phyloP scores from a whole-genome alignment of 2,888 invertebrate genomes.

The Melipona beecheii region DNA sequence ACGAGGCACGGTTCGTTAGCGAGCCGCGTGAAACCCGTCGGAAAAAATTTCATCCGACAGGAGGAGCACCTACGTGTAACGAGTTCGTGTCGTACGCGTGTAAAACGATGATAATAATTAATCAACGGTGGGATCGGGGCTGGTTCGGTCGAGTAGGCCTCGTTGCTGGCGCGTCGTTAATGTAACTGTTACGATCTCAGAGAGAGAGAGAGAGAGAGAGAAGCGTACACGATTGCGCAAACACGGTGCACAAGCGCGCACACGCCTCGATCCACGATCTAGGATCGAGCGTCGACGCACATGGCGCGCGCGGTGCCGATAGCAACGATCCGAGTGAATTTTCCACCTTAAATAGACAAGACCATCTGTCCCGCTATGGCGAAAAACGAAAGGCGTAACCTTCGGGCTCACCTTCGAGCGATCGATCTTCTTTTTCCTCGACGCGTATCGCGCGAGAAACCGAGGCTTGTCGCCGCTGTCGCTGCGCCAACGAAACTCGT shows the following conservation, averaged over 20 bases:
- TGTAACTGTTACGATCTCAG: slow-evolving; percentile 70
- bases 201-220: slow-evolving; percentile 17
- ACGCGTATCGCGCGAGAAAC: slow-evolving; percentile 21
- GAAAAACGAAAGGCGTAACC: slow-evolving; percentile 74
- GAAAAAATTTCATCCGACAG: slow-evolving; percentile 13
- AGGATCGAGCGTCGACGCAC: slow-evolving; percentile 47
- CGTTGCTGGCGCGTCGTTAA: slow-evolving; percentile 57
- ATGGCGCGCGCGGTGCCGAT: slow-evolving; percentile 51
- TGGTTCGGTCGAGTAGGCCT: slow-evolving; percentile 33
- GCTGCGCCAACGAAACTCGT: not conserved
- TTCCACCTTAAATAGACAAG: slow-evolving; percentile 77
- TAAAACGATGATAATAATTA: slow-evolving; percentile 50
- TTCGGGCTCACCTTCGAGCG: slow-evolving; percentile 70
- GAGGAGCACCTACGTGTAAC: not conserved
- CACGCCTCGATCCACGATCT: slow-evolving; percentile 30
- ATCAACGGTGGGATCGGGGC: slow-evolving; percentile 32
- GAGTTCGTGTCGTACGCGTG: slow-evolving; percentile 18
- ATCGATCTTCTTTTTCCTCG: slow-evolving; percentile 69
- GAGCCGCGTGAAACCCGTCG: slow-evolving; percentile 16
- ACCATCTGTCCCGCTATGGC: slow-evolving; percentile 73
- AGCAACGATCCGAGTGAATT: slow-evolving; percentile 73
- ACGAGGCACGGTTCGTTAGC: slow-evolving; percentile 34
- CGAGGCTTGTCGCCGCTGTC: slow-evolving; percentile 1
- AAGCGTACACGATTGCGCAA: slow-evolving; percentile 9
- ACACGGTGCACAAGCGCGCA: slow-evolving; percentile 36